Evolutionary conservation across 2,113 vertebrate species (phyloP).

Genomic region (Smithornis capensis): DNA sequence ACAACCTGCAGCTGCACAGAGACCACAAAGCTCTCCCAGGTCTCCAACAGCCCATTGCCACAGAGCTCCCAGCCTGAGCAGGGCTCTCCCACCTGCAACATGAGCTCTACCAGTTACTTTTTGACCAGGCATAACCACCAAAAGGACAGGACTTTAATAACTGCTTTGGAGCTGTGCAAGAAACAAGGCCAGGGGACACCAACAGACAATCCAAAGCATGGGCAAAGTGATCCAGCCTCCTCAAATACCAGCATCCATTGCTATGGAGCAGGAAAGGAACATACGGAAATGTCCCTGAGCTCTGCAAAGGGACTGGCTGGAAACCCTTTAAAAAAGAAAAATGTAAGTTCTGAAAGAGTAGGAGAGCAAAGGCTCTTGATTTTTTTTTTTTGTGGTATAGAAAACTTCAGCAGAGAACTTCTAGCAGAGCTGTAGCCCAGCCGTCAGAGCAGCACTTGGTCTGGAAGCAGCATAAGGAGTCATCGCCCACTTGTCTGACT

Average conservation of each 20-base stretch:
- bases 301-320: neutral
- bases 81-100: neutral
- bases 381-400: neutral
- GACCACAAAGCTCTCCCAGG: neutral
- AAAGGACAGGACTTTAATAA: neutral
- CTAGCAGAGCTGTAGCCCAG: neutral
- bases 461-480: neutral
- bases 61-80: neutral
- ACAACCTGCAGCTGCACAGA: neutral
- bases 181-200: neutral
- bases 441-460: neutral
- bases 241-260: fast-evolving
- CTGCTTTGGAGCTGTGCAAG: neutral
- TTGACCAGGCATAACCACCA: neutral
- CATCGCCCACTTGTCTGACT: fast-evolving
- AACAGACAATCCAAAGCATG: neutral
- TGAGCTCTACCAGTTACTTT: neutral
- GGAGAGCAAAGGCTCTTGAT: neutral
- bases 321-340: neutral
- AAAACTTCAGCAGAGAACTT: neutral
- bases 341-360: neutral
- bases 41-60: neutral
- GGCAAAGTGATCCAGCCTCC: neutral
- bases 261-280: neutral
- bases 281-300: neutral